Evolutionary conservation across 92 coral and sea anemone species (phyloP).

Genomic region (Porites lobata): DNA sequence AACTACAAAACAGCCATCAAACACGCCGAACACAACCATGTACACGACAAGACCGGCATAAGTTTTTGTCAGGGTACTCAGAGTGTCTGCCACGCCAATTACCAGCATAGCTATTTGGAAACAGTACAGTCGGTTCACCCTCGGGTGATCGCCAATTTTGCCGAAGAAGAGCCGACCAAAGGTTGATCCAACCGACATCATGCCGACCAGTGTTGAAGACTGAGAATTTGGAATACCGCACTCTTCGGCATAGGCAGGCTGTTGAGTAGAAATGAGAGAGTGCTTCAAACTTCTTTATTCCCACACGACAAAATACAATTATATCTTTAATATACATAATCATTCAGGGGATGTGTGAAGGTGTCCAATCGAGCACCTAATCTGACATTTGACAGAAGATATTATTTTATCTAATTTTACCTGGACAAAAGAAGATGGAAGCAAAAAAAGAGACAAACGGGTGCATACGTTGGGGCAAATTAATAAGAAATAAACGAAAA

Average conservation of each 20-base stretch:
- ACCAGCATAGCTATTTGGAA: slow-evolving; percentile 90
- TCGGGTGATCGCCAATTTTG: slow-evolving; percentile 94
- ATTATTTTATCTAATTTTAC: no score
- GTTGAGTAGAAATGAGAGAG: slow-evolving; percentile 7
- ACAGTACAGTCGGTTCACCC: slow-evolving; percentile 92
- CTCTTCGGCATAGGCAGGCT: slow-evolving; percentile 94
- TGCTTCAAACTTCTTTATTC: not conserved
- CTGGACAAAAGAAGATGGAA: no score
- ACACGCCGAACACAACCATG: slow-evolving; percentile 95
- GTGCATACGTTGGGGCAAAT: no score
- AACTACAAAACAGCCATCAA: slow-evolving; percentile 95
- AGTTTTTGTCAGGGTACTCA: slow-evolving; percentile 86
- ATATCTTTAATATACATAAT: no score
- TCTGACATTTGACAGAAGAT: no score
- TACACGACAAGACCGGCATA: slow-evolving; percentile 88
- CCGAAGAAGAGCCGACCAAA: slow-evolving; percentile 98
- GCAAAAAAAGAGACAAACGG: no score
- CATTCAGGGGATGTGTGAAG: no score
- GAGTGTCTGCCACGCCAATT: slow-evolving; percentile 87
- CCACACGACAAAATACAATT: no score
- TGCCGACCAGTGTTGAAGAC: slow-evolving; percentile 91
- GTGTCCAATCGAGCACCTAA: no score
- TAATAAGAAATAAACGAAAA: no score
- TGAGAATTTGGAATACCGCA: slow-evolving; percentile 81
- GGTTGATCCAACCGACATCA: slow-evolving; percentile 98